These are phyloP conservation scores for Todus mexicanus DNA, from an alignment of 2,797 vertebrate species.

Conservation along the genomic window DNA sequence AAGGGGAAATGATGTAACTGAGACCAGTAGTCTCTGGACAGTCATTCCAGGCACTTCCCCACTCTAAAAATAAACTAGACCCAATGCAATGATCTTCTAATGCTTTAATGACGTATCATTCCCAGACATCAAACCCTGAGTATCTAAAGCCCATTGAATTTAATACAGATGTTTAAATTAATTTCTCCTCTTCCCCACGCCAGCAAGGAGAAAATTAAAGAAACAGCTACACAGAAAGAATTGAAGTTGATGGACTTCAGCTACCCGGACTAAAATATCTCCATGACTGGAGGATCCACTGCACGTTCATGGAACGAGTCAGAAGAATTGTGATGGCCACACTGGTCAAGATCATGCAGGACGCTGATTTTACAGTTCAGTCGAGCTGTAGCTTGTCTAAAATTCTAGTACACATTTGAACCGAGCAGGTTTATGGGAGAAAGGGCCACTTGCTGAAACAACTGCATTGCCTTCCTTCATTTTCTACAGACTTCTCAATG, in stretches of 20 bases:
- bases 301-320: not conserved
- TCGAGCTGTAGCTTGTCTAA: not conserved
- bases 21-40: not conserved
- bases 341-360: not conserved
- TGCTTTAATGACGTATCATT: not conserved
- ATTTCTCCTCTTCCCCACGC: not conserved
- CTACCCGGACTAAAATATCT: not conserved
- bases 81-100: not conserved
- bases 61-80: slow-evolving; percentile 26
- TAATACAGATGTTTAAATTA: not conserved
- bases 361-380: not conserved
- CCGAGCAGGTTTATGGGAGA: not conserved
- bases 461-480: not conserved
- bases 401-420: not conserved
- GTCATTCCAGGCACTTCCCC: not conserved
- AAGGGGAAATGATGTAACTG: not conserved
- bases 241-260: not conserved
- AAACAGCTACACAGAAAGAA: not conserved
- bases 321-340: not conserved
- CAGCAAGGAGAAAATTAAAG: not conserved
- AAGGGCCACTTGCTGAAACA: not conserved
- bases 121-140: not conserved
- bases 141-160: not conserved
- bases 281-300: not conserved
- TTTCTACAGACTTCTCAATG: not conserved